Evolutionary conservation across 2,888 invertebrate genomes (phyloP).

Genomic region (Melinopterus prodromus): DNA sequence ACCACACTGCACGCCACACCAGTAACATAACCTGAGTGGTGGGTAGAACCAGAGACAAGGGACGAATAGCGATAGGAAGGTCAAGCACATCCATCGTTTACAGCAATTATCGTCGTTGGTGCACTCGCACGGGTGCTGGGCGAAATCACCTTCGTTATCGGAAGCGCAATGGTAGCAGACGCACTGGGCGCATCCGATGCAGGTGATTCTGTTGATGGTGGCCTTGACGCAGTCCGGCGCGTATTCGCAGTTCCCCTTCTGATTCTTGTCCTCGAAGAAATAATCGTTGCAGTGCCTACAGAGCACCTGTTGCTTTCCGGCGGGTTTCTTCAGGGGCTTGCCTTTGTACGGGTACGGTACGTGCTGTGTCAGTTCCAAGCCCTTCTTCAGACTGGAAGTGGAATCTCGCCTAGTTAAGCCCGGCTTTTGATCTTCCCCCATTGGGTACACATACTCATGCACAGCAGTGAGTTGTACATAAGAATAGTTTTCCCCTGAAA

Average conservation of each 20-base stretch:
- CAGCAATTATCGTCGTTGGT: conserved; percentile 75
- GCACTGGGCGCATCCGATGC: conserved; percentile 82
- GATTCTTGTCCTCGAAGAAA: conserved; percentile 85
- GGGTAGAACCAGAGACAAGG: conserved; percentile 96
- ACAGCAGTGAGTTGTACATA: conserved; percentile 85
- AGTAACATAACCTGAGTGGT: conserved; percentile 85
- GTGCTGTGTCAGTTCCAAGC: conserved; percentile 62
- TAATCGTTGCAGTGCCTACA: conserved; percentile 81
- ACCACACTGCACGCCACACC: conserved; percentile 81
- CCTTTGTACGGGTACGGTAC: conserved; percentile 62
- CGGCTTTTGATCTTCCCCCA: conserved; percentile 65
- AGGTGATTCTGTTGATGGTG: conserved; percentile 83
- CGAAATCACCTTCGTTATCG: conserved; percentile 88
- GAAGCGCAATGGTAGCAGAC: conserved; percentile 94
- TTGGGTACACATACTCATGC: conserved; percentile 90
- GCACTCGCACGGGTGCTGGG: conserved; percentile 86
- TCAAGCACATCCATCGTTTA: conserved; percentile 86
- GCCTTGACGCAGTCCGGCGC: conserved; percentile 86
- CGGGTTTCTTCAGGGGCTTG: conserved; percentile 60
- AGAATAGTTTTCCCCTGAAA: conserved; percentile 74
- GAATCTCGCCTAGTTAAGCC: conserved; percentile 61
- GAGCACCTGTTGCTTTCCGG: conserved; percentile 54
- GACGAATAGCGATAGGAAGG: conserved; percentile 84
- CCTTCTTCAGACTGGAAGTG: conserved; percentile 72
- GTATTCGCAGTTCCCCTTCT: conserved; percentile 84